Evolutionary conservation across 2,888 invertebrate species (phyloP).

Genomic region (Leptopilina drosophilae): DNA sequence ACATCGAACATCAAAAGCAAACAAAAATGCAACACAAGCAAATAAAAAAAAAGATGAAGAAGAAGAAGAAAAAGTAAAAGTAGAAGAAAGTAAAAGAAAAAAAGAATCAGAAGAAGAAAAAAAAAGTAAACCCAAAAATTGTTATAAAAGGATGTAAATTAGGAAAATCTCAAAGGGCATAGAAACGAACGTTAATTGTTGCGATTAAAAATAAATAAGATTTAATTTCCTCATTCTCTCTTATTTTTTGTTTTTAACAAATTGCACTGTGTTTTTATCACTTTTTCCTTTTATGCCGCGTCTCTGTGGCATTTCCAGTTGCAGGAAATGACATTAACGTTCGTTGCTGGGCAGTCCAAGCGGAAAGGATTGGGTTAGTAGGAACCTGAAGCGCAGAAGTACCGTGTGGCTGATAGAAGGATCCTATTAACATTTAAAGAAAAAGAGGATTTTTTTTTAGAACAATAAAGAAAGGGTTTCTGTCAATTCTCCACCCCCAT

Average conservation of each 20-base stretch:
- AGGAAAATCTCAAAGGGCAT: slow-evolving; percentile 41
- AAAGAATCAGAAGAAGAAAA: slow-evolving; percentile 41
- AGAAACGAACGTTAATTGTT: slow-evolving; percentile 20
- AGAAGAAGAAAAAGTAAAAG: slow-evolving; percentile 31
- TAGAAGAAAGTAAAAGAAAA: too few relatives aligned
- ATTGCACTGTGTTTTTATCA: too few relatives aligned
- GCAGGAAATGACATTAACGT: slow-evolving; percentile 13
- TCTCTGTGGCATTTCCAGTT: not conserved
- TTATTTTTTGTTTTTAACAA: too few relatives aligned
- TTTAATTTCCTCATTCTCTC: not conserved
- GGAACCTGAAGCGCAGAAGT: slow-evolving; percentile 51
- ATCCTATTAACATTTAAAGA: slow-evolving; percentile 28
- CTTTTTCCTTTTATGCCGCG: not conserved
- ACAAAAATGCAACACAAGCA: slow-evolving; percentile 57
- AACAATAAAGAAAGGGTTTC: slow-evolving; percentile 1
- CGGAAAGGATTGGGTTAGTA: slow-evolving; percentile 50
- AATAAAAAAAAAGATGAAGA: slow-evolving; percentile 43
- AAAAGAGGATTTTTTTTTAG: slow-evolving; percentile 10
- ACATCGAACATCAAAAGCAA: slow-evolving; percentile 70
- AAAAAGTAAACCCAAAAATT: slow-evolving; percentile 52
- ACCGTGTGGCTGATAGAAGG: slow-evolving; percentile 25
- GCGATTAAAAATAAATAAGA: slow-evolving; percentile 18
- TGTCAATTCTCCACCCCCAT: not conserved
- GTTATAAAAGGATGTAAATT: slow-evolving; percentile 49
- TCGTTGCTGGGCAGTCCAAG: slow-evolving; percentile 14